Base-by-base conservation (phyloP, 2,113 vertebrate species). In the Menura novaehollandiae region DNA sequence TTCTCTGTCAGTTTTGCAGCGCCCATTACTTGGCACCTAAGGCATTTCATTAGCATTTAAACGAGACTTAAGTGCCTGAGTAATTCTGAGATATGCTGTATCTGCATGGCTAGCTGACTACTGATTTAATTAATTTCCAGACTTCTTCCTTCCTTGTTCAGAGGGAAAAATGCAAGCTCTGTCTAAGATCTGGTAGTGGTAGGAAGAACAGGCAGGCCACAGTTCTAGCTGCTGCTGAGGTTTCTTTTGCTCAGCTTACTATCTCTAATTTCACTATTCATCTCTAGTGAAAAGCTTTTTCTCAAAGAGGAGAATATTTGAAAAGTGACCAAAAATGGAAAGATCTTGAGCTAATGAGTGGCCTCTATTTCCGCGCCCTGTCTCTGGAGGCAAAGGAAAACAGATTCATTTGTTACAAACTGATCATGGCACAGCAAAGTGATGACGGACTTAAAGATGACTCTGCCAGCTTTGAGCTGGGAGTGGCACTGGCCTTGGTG, bases 41-140 rank as follows among this genome's bases (percentile, higher is more conserved):
- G 90, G 95, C 95, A 63, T 92, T 93, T 94, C 73, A 86, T 91
- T 94, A 91, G 66, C 91, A 94, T 94, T 93, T 85, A 87, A 95
- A 95, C 16, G 26, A 75, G 68, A 43, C 35, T 60, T 68, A 87
- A 94, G 53, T 46, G 84, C 74, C 69, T 52, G 44, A 91, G 84
- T 91, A 85, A 93, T 93, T 91, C 63, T 67, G 89, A 91, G 89
- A 93, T 80, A 91, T 72, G 39, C 59, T 86, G 13, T 77, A 92
- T 91, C 89, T 94, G 77, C 77, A 24, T 7, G 81, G 89, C 67
- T 88, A 35, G 20, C 44, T 79, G 64, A 87, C 64, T 94, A 87
- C 68, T 88, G 73, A 47, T 88, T 96, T 94, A 89, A 95, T 93
- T 95, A 85, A 91, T 85, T 93, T 85, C 66, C 89, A 87, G 89